These are phyloP conservation scores for Hippopotamus amphibius DNA, from an alignment of 2,113 vertebrate species.

Conservation along the genomic window DNA sequence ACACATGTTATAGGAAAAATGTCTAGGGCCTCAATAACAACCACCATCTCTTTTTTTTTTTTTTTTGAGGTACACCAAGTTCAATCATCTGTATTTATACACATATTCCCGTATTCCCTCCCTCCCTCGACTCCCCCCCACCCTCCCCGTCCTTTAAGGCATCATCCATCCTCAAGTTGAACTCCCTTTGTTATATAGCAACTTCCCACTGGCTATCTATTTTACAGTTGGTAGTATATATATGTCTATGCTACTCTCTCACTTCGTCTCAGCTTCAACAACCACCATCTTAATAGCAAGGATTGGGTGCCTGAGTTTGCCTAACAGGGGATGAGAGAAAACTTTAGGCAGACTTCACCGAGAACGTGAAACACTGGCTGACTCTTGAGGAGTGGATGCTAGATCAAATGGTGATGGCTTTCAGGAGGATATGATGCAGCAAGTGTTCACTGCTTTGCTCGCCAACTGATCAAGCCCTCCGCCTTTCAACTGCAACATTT, in stretches of 20 bases:
- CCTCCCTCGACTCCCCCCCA: no score
- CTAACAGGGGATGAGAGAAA: neutral
- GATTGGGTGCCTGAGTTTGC: neutral
- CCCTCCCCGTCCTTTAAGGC: no score
- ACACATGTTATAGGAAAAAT: neutral
- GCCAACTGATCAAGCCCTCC: neutral
- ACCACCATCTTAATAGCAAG: neutral
- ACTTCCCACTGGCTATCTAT: no score
- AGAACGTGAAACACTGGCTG: neutral
- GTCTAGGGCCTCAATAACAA: neutral
- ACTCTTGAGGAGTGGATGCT: neutral
- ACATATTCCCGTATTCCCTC: no score
- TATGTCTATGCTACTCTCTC: no score
- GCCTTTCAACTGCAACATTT: neutral
- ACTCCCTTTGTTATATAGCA: no score
- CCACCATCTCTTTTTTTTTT: neutral
- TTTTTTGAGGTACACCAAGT: no score
- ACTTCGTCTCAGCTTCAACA: neutral
- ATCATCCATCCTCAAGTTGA: no score
- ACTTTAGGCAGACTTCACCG: neutral
- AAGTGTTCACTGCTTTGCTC: neutral
- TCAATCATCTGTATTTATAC: neutral
- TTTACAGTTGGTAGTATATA: no score
- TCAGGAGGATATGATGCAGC: neutral
- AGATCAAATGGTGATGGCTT: neutral